Conservation (phyloP, 2,888 invertebrate genomes). For the Stratiomys singularior region DNA sequence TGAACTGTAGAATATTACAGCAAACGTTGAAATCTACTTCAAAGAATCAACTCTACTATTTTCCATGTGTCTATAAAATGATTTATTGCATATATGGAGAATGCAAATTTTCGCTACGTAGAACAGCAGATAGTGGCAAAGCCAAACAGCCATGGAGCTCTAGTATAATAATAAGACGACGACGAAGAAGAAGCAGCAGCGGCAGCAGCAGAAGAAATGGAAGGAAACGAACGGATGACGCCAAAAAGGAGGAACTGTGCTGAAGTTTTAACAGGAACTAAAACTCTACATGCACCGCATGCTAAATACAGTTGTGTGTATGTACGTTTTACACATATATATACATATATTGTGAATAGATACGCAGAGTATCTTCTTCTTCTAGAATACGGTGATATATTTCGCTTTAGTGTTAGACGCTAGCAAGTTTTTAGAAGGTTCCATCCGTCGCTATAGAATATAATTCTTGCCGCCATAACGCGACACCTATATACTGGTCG, state of each 20-base stretch:
- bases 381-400: conserved; percentile 1
- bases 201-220: background rate
- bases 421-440: background rate
- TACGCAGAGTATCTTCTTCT: background rate
- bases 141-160: background rate
- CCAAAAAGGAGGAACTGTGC: background rate
- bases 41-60: conserved; percentile 7
- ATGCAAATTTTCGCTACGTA: conserved; percentile 1
- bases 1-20: background rate
- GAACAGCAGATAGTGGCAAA: background rate
- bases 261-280: background rate
- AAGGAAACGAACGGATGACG: background rate
- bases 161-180: background rate
- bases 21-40: conserved; percentile 2
- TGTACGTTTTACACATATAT: too few species aligned
- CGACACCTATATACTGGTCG: background rate
- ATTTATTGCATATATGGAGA: background rate
- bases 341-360: too few species aligned
- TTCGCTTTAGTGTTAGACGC: background rate
- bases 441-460: background rate
- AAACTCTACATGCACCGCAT: background rate
- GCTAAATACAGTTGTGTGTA: background rate
- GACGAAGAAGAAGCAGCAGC: too few species aligned
- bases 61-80: conserved; percentile 14
- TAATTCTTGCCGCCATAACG: background rate